Evolutionary conservation across 2,113 vertebrate species (phyloP), one percentile per base, ranked within the genome.

Genomic region (Limanda limanda): DNA sequence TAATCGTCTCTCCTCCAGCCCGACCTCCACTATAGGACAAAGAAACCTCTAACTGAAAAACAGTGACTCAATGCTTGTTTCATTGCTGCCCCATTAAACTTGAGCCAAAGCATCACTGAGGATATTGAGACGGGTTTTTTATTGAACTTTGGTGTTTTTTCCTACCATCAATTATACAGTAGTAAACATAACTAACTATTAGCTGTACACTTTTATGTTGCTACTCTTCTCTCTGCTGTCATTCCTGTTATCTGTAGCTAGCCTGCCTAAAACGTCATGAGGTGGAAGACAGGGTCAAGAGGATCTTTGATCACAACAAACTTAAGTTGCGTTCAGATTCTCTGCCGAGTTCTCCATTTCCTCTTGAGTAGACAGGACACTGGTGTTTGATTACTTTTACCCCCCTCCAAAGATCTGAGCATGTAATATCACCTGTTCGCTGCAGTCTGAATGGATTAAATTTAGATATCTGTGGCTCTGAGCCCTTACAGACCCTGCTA

Each of bases 241-340:
- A 64, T 48, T 56, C 40, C 63, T 81, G 14, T 21, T 59, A 47
- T 27, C 15, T 68, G 71, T 42, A 31, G 58, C 48, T 72, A 48
- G 27, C 65, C n/a, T 58, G 18, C 2, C 54, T 69, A 24, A 65
- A 71, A 67, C 42, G 80, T 70, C 40, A 17, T 13, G 68, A 68
- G 55, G 74, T 45, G 25, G 59, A 67, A 79, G 67, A 73, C 76
- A 71, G 76, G 73, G 82, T 88, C 69, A 23, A 57, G 17, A 66
- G 24, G 21, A 47, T 56, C 67, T 67, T 71, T 59, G 62, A 79
- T 83, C 61, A 76, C 54, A 61, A 52, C 51, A 59, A 76, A 83
- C 48, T 56, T 86, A 58, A 56, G 51, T 71, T 86, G 71, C 5
- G 1, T 72, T 86, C 61, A 68, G 24, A 84, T 25, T 74, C 61